Conservation (phyloP, 2,797 vertebrate species). For the Rhinatrema bivittatum region DNA sequence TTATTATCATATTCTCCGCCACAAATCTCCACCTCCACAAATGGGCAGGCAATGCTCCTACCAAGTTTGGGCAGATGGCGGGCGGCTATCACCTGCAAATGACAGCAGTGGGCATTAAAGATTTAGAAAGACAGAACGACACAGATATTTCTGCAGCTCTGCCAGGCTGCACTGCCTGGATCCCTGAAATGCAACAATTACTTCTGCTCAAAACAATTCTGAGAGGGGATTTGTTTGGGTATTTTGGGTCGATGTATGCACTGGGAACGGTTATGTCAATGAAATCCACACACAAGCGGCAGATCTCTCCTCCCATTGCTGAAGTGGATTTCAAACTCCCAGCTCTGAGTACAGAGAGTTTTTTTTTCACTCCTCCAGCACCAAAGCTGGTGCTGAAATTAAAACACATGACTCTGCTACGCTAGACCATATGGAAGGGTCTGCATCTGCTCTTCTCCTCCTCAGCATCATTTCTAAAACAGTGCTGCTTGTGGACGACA, state of each 20-base stretch:
- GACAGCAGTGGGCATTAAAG: background rate
- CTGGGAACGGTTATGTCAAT: too few relatives aligned
- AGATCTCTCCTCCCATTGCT: too few relatives aligned
- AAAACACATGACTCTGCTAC: too few relatives aligned
- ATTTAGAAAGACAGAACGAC: background rate
- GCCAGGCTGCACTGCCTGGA: background rate
- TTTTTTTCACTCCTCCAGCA: too few relatives aligned
- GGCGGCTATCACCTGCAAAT: slow-evolving; percentile 80
- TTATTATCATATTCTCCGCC: slow-evolving; percentile 76
- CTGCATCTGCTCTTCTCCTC: too few relatives aligned
- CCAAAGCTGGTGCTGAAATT: too few relatives aligned
- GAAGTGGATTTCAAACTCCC: too few relatives aligned
- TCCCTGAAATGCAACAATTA: background rate
- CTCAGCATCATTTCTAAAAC: too few relatives aligned
- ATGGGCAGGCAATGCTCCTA: slow-evolving; percentile 87
- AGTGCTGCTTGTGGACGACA: too few relatives aligned
- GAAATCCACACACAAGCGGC: too few relatives aligned
- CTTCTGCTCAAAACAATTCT: background rate
- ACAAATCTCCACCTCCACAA: slow-evolving; percentile 92
- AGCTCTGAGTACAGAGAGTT: too few relatives aligned
- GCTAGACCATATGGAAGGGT: too few relatives aligned
- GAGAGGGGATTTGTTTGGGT: background rate
- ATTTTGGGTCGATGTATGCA: background rate
- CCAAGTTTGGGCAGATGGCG: slow-evolving; percentile 86
- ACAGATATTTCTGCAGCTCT: background rate